Base-by-base conservation (phyloP, 1,140 invertebrate species). In the Pogonognathellus flavescens region DNA sequence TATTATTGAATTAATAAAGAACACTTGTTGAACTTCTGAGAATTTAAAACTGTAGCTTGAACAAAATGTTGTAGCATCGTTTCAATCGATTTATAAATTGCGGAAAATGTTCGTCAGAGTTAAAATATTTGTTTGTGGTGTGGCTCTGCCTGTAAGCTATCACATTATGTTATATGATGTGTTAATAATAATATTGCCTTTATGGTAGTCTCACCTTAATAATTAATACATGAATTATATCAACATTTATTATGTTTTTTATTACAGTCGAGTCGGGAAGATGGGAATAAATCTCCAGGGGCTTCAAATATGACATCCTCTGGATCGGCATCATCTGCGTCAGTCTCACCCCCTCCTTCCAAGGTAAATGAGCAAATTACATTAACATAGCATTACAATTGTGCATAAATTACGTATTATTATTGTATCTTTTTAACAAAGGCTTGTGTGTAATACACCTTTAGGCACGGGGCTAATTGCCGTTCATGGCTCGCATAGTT, bases 181-280 rank as follows among this genome's bases (percentile, higher is more conserved):
- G 10, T 14, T 66, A 14, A 25, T 59, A n/a, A 59, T n/a, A 59
- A 59, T 41, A 18, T 25, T 22, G 18, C 16, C 60, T 66, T 22
- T 22, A 20, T 66, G 62, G 62, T 25, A 66, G 11, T 10, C 53
- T 55, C 16, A 55, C 53, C 31, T 41, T 13, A 57, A 14, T 57
- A 14, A 57, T n/a, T n/a, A n/a, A n/a, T n/a, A n/a, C n/a, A 10
- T 57, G 10, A 57, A 13, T 57, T 57, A 14, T 57, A 57, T 53
- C 20, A 22, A 80, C 18, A 59, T 84, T n/a, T 25, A 53, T 80
- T 83, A 83, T 83, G 85, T 49, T 80, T 88, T 87, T 62, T 89
- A 72, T 92, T 92, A 13, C 91, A 93, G 93, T 91, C 91, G 62
- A 91, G 91, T 18, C 90, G 93, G 88, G 92, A 93, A 88, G 92